These are phyloP conservation scores for Diuraphis noxia DNA, from an alignment of 1,140 invertebrate genomes.

Conservation along the genomic window DNA sequence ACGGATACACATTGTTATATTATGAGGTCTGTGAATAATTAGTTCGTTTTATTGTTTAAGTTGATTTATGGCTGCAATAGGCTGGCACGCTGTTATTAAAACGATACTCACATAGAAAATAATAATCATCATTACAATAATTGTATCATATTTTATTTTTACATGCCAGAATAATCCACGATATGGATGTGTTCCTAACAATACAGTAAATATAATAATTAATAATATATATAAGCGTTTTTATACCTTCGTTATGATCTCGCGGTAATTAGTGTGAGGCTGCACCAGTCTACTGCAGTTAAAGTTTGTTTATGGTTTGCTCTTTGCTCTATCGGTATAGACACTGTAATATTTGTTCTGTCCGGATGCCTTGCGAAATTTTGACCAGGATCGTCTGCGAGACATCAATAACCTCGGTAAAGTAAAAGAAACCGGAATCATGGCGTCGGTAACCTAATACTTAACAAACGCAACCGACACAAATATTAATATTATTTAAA, in stretches of 20 bases:
- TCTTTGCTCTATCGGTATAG: no score
- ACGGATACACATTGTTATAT: no score
- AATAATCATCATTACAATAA: background rate
- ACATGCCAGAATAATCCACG: background rate
- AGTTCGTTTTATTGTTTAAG: background rate
- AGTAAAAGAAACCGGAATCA: background rate
- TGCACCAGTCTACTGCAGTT: no score
- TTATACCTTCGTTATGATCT: background rate
- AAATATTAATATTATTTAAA: slow-evolving; percentile 27
- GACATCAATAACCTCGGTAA: background rate
- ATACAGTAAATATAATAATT: background rate
- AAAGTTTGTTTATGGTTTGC: no score
- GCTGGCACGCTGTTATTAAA: background rate
- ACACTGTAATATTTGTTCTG: no score
- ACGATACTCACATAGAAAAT: background rate
- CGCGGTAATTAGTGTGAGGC: background rate
- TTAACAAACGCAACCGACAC: slow-evolving; percentile 19
- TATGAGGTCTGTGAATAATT: background rate
- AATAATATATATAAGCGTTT: no score
- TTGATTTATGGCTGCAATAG: background rate
- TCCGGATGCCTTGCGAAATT: background rate
- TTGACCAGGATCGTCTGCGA: background rate
- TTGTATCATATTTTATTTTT: background rate
- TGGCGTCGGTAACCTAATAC: slow-evolving; percentile 2
- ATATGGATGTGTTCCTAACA: background rate